Base-by-base conservation (phyloP, 2,888 invertebrate species). In the Spatulosminthurus flaviceps region DNA sequence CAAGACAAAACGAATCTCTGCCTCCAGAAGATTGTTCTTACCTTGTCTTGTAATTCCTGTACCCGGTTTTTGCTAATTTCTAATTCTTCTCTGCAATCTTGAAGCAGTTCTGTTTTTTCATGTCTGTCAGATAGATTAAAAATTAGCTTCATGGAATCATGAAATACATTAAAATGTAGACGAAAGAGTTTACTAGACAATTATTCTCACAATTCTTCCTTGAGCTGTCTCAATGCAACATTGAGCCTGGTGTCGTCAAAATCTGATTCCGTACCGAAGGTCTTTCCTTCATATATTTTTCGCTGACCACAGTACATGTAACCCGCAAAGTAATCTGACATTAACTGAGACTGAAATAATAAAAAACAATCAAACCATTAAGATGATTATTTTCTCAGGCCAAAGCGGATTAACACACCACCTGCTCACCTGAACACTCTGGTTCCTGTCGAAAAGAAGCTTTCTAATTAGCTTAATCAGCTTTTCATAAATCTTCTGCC, bases 81-180 rank as follows among this genome's bases (percentile, higher is more conserved):
- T 26, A 85, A 73, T 67, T 85, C 85, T 79, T 85, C 85, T 11
- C 85, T 77, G 69, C 85, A 85, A 79, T 85, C 85, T 79, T 83
- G 83, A n/a, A 85, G 81, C n/a, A 85, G 80, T 43, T 84, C 85
- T 0, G 85, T 81, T 81, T 84, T 85, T 70, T 83, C 83, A 66
- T 81, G 77, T 24, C 84, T 85, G 66, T 34, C 34, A 34, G 34
- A 7, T 34, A 34, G 4, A 7, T 34, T 67, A 24, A 34, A 78
- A 28, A 61, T 26, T 64, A 22, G 28, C 7, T 43, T n/a, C 24
- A 43, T 26, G 21, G 22, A 26, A 22, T 26, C 51, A 19, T 42
- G 2, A 11, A 43, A 24, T 13, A 41, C 22, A 22, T 60, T 51
- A 34, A 71, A 71, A 11, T 69, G 5, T 7, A 61, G 24, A 4